phyloP scores from a whole-genome alignment of 2,113 vertebrate species.

The Mellivora capensis region DNA sequence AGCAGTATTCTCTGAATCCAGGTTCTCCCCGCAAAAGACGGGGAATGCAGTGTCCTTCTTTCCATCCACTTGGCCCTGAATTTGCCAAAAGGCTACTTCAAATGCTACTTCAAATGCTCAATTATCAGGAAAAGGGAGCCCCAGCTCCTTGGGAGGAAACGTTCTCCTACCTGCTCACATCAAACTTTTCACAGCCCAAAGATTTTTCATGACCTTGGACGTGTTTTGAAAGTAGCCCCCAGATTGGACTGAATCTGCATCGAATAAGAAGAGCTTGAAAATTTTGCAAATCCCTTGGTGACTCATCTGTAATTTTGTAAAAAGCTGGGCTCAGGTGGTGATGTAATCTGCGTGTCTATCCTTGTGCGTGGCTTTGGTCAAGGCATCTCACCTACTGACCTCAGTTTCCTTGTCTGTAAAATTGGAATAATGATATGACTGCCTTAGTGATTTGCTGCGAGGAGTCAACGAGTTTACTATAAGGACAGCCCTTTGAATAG shows the following conservation, averaged over 20 bases:
- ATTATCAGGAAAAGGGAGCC: fast-evolving
- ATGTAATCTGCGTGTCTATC: not conserved
- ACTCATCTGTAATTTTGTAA: not conserved
- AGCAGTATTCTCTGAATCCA: not conserved
- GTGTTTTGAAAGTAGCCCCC: not conserved
- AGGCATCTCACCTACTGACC: not conserved
- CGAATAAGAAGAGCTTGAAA: not conserved
- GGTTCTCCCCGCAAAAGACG: not conserved
- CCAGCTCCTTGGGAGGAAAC: not conserved
- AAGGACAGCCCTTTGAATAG: not conserved
- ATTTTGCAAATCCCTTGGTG: not conserved
- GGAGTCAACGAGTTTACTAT: not conserved
- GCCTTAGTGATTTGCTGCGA: not conserved
- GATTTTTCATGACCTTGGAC: not conserved
- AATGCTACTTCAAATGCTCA: not conserved
- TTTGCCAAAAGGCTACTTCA: not conserved
- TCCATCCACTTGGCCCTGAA: not conserved
- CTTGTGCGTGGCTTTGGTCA: not conserved
- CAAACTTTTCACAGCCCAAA: not conserved
- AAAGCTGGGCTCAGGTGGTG: not conserved
- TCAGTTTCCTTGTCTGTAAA: not conserved
- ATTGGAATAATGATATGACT: not conserved
- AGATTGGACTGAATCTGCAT: not conserved
- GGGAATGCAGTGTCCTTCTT: not conserved
- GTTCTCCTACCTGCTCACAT: fast-evolving